phyloP scores from a whole-genome alignment of 1,140 invertebrate species.

The Rhynchophorus ferrugineus region DNA sequence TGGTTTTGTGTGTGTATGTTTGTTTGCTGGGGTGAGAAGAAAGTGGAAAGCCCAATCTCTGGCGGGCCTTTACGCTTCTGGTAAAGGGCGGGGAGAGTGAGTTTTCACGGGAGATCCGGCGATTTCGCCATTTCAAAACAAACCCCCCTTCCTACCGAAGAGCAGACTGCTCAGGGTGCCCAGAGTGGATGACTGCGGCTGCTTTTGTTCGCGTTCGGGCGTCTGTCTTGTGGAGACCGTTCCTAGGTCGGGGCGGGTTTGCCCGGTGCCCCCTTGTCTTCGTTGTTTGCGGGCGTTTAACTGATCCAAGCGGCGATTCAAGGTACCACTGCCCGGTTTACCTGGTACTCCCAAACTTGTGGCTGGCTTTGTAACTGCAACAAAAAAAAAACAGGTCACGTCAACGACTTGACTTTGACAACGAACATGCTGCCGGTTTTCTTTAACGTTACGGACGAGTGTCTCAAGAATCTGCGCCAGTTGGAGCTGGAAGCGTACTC shows the following conservation, averaged over 20 bases:
- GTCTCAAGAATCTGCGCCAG: constrained; percentile 74
- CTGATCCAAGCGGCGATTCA: constrained; percentile 43
- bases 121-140: constrained; percentile 62
- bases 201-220: constrained; percentile 32
- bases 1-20: no score
- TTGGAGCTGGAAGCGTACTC: constrained; percentile 83
- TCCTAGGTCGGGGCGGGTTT: constrained; percentile 53
- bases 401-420: neutral
- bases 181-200: constrained; percentile 47
- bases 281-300: constrained; percentile 40
- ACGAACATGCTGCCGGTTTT: neutral
- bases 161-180: constrained; percentile 72
- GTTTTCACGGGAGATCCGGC: no score
- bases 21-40: no score
- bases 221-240: constrained; percentile 42
- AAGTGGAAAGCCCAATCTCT: no score
- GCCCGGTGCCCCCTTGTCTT: constrained; percentile 37
- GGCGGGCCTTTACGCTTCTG: no score
- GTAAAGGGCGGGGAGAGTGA: no score
- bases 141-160: constrained; percentile 74
- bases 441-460: no score
- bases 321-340: constrained; percentile 46
- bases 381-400: constrained; percentile 10
- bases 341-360: constrained; percentile 45
- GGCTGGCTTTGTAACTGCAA: constrained; percentile 19